Evolutionary conservation across 1,140 invertebrate genomes (phyloP).

Genomic region (Heterodera carotae): DNA sequence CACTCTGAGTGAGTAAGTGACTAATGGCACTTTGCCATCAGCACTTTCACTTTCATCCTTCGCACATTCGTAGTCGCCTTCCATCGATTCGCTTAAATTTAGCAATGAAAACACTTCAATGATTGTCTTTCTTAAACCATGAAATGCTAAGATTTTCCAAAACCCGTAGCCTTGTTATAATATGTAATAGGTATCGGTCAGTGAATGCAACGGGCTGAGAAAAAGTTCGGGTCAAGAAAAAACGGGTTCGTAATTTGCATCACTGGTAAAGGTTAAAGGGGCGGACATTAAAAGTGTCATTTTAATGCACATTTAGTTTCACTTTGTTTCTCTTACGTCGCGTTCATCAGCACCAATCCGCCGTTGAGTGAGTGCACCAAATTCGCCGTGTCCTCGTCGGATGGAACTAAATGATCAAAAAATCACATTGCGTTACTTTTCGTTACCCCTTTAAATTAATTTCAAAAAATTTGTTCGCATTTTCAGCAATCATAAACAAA

Average conservation of each 20-base stretch:
- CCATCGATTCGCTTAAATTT: not conserved
- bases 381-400: slow-evolving; percentile 26
- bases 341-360: slow-evolving; percentile 58
- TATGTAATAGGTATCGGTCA: too few species aligned
- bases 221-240: too few species aligned
- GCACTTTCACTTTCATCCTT: slow-evolving; percentile 11
- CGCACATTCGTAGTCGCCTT: not conserved
- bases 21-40: not conserved
- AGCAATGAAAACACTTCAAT: not conserved
- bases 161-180: too few species aligned
- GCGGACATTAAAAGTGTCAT: too few species aligned
- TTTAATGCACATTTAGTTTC: not conserved
- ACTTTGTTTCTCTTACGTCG: slow-evolving; percentile 10
- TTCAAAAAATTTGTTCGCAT: too few species aligned
- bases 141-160: too few species aligned
- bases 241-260: too few species aligned
- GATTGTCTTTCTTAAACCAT: too few species aligned
- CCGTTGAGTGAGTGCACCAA: slow-evolving; percentile 43
- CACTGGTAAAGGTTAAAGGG: too few species aligned
- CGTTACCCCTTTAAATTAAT: too few species aligned
- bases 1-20: slow-evolving; percentile 12
- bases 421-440: too few species aligned
- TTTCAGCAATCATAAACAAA: not conserved
- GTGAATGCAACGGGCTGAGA: too few species aligned
- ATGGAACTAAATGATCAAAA: slow-evolving; percentile 6